Base-by-base conservation (phyloP, 1,140 invertebrate genomes). In the Plodia interpunctella region DNA sequence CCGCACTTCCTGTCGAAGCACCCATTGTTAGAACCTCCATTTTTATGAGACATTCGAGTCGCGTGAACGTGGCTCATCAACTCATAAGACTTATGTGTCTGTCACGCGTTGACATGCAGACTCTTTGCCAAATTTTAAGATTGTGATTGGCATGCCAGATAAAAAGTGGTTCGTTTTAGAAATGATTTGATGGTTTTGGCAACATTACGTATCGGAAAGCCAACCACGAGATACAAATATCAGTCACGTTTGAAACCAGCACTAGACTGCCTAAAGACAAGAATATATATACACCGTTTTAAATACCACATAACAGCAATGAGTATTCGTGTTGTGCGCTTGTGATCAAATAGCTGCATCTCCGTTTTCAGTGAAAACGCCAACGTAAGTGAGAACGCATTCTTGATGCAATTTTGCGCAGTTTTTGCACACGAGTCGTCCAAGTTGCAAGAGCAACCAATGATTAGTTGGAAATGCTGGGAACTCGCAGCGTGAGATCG, bases 1-100 rank as follows among this genome's bases (percentile, higher is more conserved):
- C 72, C 73, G 68, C 56, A 70, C 72, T 83, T 83, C 80, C 78
- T 78, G 76, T 61, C 71, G 68, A 78, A 66, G 63, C 66, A 68
- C 70, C 72, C 63, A 84, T 84, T 84, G 78, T 83, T 83, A 76
- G 65, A 18, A 59, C 21, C 55, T 73, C 49, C 55, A 65, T 77
- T 72, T 74, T 74, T 75, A 71, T 67, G 60, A 63, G 60, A 54
- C 55, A 61, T 68, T 52, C 63, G 63, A 70, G 58, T 49, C 20
- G 59, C 53, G 20, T 25, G 51, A 25, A 25, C 20, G 17, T 53
- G 13, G 38, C 21, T 25, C 52, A 25, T 54, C 25, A 21, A 44
- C 38, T 44, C 35, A 44, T 57, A 53, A 20, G 30, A 13, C 32
- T 35, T 49, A 49, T 38, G 20, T 38, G 4, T 57, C 4, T 57